Evolutionary conservation across 2,888 invertebrate species (phyloP), one percentile per base, ranked within the genome.

Genomic region (Sipha maydis): DNA sequence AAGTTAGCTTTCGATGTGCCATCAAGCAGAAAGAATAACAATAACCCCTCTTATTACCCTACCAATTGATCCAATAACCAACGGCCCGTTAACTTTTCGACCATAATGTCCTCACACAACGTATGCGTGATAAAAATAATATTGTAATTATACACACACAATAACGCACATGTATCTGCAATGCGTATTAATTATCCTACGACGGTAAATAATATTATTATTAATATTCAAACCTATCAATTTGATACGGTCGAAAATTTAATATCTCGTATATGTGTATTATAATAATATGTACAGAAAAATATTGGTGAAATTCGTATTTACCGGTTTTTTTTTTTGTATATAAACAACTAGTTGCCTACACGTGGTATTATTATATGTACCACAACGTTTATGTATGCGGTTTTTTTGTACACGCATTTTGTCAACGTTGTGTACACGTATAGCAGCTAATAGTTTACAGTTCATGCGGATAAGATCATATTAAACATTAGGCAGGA

Each of bases 11-110:
- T 17, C 38, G 34, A n/a, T 84, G 84, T 41, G 75, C 21, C 56
- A 61, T 61, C 84, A 84, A 75, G 84, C 84, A 71, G 61, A 84
- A 75, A 75, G 61, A 25, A 34, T n/a, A 54, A 19, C 48, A 73
- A 83, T 56, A 83, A 83, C 73, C 83, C 79, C 79, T 79, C 61
- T 79, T 34, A 61, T 19, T 38, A 61, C 17, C 79, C 61, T 67
- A 79, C 79, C 56, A 28, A 25, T 14, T 41, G 17, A 34, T 73
- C 73, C 4, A 28, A 28, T 61, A 38, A 75, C 75, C 75, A 84
- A 73, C 61, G 76, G 21, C 56, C 84, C 84, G 75, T 84, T 84
- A 84, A 84, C 84, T 75, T 75, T 84, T 82, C 69, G n/a, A 82
- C 75, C 54, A 84, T 75, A 83, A 34, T 54, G 73, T 83, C 21